phyloP scores from a whole-genome alignment of 2,797 vertebrate genomes.

The Pangasius krempfi region DNA sequence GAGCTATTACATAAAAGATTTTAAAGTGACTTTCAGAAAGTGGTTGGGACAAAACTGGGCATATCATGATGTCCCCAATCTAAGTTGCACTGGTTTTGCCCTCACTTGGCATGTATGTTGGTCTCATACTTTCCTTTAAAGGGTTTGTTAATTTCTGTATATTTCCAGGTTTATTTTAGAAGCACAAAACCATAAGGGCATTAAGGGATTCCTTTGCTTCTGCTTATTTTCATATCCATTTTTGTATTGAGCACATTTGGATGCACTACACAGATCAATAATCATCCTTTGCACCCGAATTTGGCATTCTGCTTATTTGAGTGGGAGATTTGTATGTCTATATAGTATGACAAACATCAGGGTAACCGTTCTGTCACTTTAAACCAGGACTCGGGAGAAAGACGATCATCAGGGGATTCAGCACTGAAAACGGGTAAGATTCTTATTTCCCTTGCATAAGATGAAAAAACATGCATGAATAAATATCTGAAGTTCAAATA shows the following conservation, averaged over 20 bases:
- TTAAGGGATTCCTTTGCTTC: background rate
- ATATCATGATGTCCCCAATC: background rate
- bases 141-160: background rate
- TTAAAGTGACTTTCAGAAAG: background rate
- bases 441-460: background rate
- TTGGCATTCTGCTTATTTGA: background rate
- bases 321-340: background rate
- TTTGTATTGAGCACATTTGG: background rate
- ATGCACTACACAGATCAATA: background rate
- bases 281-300: background rate
- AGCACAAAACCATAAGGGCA: background rate
- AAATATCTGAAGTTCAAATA: background rate
- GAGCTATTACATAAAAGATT: background rate
- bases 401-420: slow-evolving; percentile 75
- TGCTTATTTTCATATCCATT: background rate
- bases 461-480: too few species aligned
- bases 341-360: background rate
- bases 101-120: background rate
- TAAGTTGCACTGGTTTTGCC: background rate
- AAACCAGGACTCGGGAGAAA: slow-evolving; percentile 82
- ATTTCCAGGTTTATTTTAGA: background rate
- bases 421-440: slow-evolving; percentile 79
- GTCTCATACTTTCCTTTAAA: background rate
- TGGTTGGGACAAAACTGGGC: background rate
- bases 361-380: background rate